These are phyloP conservation scores for Plumapathes pennacea DNA, from an alignment of 92 coral and sea anemone species.

Conservation along the genomic window DNA sequence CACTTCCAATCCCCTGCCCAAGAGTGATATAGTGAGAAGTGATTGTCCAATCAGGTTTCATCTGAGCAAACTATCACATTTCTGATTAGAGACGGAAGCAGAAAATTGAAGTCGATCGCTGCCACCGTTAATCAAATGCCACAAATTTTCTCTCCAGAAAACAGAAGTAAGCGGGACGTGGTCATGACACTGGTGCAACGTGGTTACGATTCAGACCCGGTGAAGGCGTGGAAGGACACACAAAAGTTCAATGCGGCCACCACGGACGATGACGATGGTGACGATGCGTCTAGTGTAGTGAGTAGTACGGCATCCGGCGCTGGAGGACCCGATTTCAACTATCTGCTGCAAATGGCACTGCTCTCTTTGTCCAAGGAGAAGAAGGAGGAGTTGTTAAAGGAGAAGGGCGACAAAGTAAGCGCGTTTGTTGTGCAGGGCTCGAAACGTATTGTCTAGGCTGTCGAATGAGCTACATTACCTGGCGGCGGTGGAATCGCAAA, in stretches of 20 bases:
- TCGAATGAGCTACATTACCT: too few relatives aligned
- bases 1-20: too few relatives aligned
- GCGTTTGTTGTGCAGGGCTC: too few relatives aligned
- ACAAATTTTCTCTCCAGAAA: slow-evolving; percentile 41
- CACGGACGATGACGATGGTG: slow-evolving; percentile 45
- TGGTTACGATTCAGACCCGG: slow-evolving; percentile 89
- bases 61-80: too few relatives aligned
- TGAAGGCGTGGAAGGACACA: slow-evolving; percentile 81
- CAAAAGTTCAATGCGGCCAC: slow-evolving; percentile 35
- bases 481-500: too few relatives aligned
- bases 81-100: background rate
- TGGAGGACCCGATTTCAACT: slow-evolving; percentile 88
- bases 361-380: slow-evolving; percentile 84
- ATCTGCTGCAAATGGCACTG: slow-evolving; percentile 81
- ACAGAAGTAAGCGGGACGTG: slow-evolving; percentile 72
- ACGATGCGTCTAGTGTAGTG: slow-evolving; percentile 67
- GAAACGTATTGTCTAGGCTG: too few relatives aligned
- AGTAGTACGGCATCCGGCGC: slow-evolving; percentile 67
- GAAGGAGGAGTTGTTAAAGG: slow-evolving; percentile 87
- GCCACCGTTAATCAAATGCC: too few relatives aligned
- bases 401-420: slow-evolving; percentile 82
- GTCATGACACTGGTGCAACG: slow-evolving; percentile 72
- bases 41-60: too few relatives aligned
- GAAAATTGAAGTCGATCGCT: too few relatives aligned
- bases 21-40: too few relatives aligned